phyloP scores from a whole-genome alignment of 92 coral and sea anemone genomes.

The Porites lobata region DNA sequence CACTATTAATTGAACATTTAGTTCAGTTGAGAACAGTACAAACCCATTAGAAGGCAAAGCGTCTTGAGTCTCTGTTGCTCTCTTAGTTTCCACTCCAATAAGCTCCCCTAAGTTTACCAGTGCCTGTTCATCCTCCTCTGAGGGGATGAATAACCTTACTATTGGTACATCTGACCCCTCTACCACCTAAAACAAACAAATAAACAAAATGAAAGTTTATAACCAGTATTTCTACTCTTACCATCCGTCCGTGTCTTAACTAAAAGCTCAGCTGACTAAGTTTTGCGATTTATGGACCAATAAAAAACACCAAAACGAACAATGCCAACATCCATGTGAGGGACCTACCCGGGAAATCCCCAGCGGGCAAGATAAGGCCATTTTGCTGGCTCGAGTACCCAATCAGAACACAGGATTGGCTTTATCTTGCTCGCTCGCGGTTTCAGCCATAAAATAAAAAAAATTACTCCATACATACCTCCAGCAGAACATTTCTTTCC shows the following conservation, averaged over 20 bases:
- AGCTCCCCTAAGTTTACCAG: conserved; percentile 49
- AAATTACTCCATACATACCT: neutral
- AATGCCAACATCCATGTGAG: too few relatives aligned
- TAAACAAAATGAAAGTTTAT: neutral
- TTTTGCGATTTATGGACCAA: too few relatives aligned
- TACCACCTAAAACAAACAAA: conserved; percentile 49
- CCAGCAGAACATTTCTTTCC: conserved; percentile 24
- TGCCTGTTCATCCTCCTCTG: conserved; percentile 45
- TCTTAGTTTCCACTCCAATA: conserved; percentile 38
- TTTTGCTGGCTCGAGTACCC: too few relatives aligned
- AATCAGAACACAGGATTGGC: too few relatives aligned
- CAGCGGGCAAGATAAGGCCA: too few relatives aligned
- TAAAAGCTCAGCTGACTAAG: too few relatives aligned
- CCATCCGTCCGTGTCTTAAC: neutral
- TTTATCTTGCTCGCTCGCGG: too few relatives aligned
- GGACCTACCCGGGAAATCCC: too few relatives aligned
- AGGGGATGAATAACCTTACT: conserved; percentile 53
- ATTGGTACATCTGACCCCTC: conserved; percentile 55
- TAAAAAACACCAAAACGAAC: too few relatives aligned
- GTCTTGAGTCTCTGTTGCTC: neutral
- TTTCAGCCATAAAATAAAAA: too few relatives aligned
- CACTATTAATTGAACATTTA: too few relatives aligned
- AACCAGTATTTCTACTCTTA: too few relatives aligned
- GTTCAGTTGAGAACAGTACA: neutral
- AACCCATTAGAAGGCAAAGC: conserved; percentile 18